phyloP scores from a whole-genome alignment of 2,888 invertebrate genomes.

The Drosophila putrida region DNA sequence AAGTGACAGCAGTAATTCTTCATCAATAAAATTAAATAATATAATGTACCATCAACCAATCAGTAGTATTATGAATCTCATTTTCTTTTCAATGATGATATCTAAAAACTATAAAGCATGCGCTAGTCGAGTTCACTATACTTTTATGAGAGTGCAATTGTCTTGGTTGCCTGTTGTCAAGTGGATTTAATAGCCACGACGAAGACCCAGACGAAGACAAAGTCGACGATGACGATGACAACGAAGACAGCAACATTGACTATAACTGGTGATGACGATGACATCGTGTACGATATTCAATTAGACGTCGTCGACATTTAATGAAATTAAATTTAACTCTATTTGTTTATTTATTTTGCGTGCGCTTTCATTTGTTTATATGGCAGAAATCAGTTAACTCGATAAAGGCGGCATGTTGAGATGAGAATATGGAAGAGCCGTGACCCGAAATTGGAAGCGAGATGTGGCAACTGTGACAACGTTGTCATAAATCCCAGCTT shows the following conservation, averaged over 20 bases:
- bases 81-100: no score
- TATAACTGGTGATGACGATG: constrained; percentile 4
- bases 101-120: constrained; percentile 12
- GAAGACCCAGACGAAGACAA: constrained; percentile 13
- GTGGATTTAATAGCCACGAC: constrained; percentile 53
- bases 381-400: constrained; percentile 70
- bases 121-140: neutral
- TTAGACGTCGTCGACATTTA: constrained; percentile 61
- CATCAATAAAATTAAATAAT: no score
- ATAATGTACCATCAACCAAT: no score
- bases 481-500: constrained; percentile 58
- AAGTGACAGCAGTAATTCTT: neutral
- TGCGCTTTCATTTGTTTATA: constrained; percentile 65
- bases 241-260: neutral
- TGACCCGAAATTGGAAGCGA: constrained; percentile 1
- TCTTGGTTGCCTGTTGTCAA: constrained; percentile 64
- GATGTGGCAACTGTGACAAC: constrained; percentile 1
- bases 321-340: constrained; percentile 75
- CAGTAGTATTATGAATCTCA: neutral
- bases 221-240: constrained; percentile 1
- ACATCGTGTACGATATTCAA: constrained; percentile 67
- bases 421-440: neutral
- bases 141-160: constrained; percentile 44
- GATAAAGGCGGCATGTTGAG: constrained; percentile 36
- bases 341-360: constrained; percentile 72